These are phyloP conservation scores for Diploscapter pachys DNA, from an alignment of 1,140 invertebrate species.

Conservation along the genomic window DNA sequence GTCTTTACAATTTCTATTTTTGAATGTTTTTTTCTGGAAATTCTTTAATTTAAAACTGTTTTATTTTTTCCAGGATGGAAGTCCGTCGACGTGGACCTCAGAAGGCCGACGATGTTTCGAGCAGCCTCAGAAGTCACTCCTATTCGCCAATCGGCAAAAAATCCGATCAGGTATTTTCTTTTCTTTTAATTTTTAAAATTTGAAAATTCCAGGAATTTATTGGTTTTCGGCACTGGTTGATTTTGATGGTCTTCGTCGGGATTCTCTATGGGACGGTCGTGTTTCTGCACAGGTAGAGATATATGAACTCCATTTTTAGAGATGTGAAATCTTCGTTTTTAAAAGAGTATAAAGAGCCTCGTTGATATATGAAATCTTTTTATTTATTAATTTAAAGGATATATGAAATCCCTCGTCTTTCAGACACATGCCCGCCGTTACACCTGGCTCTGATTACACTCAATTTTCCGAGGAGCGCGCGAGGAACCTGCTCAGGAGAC, in stretches of 20 bases:
- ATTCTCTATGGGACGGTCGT: constrained; percentile 49
- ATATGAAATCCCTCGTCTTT: background rate
- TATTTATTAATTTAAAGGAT: constrained; percentile 1
- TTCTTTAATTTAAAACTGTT: no score
- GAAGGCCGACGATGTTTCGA: no score
- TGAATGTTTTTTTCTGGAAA: no score
- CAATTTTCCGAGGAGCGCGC: constrained; percentile 52
- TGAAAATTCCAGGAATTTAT: constrained; percentile 19
- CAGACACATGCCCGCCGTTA: constrained; percentile 45
- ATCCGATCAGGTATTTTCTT: no score
- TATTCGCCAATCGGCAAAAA: no score
- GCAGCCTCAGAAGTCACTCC: no score
- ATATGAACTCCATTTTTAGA: background rate
- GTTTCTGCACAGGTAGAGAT: constrained; percentile 33
- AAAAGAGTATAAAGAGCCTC: no score
- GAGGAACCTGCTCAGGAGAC: constrained; percentile 42
- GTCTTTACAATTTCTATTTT: no score
- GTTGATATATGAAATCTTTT: background rate
- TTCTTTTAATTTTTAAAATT: background rate
- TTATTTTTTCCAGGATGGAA: no score
- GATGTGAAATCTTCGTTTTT: no score
- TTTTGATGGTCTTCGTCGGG: constrained; percentile 43
- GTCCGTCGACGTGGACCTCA: no score
- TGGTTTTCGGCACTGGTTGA: constrained; percentile 52
- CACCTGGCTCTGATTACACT: constrained; percentile 31